These are phyloP conservation scores for Catajapyx aquilonaris DNA, from an alignment of 1,140 invertebrate genomes.

Conservation along the genomic window DNA sequence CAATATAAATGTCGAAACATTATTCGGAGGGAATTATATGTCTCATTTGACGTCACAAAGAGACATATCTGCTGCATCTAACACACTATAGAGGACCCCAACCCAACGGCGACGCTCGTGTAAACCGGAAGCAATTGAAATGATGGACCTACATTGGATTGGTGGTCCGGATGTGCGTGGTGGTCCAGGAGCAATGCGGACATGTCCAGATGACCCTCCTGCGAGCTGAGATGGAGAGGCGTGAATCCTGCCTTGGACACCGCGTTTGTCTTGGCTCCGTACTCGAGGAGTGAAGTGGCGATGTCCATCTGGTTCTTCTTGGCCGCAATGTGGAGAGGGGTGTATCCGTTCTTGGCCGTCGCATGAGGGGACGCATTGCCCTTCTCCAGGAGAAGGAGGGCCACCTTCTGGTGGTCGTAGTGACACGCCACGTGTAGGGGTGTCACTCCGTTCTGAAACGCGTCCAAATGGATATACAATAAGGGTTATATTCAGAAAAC, in stretches of 20 bases:
- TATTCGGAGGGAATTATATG: too few species aligned
- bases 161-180: conserved; percentile 28
- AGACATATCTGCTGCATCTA: too few species aligned
- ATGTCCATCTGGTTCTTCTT: conserved; percentile 23
- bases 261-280: conserved; percentile 37
- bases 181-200: conserved; percentile 34
- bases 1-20: too few species aligned
- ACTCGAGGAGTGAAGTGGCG: conserved; percentile 36
- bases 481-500: not conserved
- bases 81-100: too few species aligned
- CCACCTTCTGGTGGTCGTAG: too few species aligned
- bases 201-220: conserved; percentile 42
- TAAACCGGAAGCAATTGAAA: too few species aligned
- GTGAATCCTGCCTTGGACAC: conserved; percentile 38
- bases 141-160: conserved; percentile 25
- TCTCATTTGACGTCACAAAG: too few species aligned
- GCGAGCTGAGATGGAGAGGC: conserved; percentile 34
- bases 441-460: conserved; percentile 84
- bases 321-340: conserved; percentile 40
- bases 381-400: conserved; percentile 33
- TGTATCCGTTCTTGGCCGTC: conserved; percentile 42
- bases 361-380: conserved; percentile 35
- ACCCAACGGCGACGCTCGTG: too few species aligned
- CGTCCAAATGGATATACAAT: too few species aligned
- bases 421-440: conserved; percentile 95